Conservation (phyloP, 2,113 vertebrate genomes). For the Petaurus breviceps region DNA sequence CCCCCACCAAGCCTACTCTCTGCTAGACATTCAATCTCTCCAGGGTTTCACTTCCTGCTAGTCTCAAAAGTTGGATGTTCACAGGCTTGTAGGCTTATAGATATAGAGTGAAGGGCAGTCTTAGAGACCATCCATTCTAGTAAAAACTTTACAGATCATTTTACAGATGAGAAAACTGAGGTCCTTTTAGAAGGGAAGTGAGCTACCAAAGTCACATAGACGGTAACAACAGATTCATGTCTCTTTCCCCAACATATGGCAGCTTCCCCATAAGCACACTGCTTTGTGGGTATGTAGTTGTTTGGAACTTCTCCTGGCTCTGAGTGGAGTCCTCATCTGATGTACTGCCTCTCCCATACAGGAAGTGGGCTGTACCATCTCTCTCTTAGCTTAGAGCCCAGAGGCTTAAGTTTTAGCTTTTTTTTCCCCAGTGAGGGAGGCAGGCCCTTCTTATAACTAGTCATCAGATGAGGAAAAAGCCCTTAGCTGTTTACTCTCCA, state of each 20-base stretch:
- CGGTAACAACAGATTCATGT: not conserved
- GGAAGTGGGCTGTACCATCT: not conserved
- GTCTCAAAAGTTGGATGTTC: not conserved
- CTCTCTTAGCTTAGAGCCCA: not conserved
- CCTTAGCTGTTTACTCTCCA: not conserved
- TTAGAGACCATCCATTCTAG: not conserved
- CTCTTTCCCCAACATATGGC: not conserved
- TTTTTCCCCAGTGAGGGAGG: not conserved
- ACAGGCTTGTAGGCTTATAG: not conserved
- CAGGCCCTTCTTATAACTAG: not conserved
- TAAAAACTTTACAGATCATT: not conserved
- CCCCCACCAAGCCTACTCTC: not conserved
- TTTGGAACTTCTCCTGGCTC: not conserved
- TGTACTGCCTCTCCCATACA: not conserved
- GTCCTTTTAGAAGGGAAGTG: not conserved
- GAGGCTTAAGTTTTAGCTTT: not conserved
- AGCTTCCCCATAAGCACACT: not conserved
- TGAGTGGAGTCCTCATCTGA: not conserved
- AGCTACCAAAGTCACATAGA: not conserved
- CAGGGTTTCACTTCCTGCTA: not conserved
- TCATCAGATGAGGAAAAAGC: not conserved
- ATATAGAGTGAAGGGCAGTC: not conserved
- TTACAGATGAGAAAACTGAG: slow-evolving; percentile 6
- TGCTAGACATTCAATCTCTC: not conserved
- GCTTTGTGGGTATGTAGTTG: not conserved